These are phyloP conservation scores for Papio anubis DNA, from an alignment of 2,113 vertebrate genomes.

Conservation along the genomic window DNA sequence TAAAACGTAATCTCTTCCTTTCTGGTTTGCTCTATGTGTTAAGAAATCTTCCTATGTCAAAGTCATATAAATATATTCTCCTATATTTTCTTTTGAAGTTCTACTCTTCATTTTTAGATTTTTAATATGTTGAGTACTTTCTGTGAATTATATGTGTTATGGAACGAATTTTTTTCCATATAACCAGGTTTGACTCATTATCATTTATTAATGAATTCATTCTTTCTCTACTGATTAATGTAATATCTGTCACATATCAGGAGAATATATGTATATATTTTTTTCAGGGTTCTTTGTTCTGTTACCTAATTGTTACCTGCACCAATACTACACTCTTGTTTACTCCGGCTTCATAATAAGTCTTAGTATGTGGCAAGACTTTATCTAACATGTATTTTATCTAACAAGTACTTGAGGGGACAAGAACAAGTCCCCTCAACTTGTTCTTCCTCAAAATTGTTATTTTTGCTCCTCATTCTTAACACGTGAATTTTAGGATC, in stretches of 20 bases:
- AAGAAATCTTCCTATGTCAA: background rate
- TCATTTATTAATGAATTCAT: background rate
- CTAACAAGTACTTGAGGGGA: too few species aligned
- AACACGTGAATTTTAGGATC: background rate
- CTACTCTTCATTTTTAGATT: background rate
- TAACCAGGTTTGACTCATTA: background rate
- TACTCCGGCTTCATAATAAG: background rate
- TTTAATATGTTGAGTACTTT: background rate
- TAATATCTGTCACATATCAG: background rate
- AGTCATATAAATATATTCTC: background rate
- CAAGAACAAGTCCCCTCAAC: background rate
- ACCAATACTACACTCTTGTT: background rate
- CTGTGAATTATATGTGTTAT: background rate
- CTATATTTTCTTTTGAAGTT: slow-evolving; percentile 3
- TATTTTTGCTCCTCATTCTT: background rate
- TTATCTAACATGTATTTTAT: too few species aligned
- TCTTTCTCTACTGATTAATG: background rate
- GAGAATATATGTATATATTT: background rate
- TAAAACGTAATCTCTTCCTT: background rate
- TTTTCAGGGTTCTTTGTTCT: background rate
- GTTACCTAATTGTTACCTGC: background rate
- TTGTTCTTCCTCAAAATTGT: background rate
- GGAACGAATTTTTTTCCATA: background rate
- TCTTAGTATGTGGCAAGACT: background rate
- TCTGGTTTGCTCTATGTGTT: background rate